Percentiles rank a stretch among this genome's conserved stretches.
phyloP scores from a whole-genome alignment of 2,797 vertebrate species.

The Pangasius sanitwongsei region DNA sequence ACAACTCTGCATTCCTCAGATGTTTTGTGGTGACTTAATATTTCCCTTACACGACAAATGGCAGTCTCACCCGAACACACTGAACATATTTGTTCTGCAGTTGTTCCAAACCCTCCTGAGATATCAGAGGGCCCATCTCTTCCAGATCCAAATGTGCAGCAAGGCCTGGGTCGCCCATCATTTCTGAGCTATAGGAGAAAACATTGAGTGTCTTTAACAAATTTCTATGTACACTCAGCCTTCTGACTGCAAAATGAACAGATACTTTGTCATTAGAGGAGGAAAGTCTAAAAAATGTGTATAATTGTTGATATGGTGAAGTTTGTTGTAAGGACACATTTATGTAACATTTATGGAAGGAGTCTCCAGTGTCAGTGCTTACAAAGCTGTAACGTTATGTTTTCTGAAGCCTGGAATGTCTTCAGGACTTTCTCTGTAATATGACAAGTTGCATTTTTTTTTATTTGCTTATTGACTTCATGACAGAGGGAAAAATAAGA shows the following conservation, averaged over 20 bases:
- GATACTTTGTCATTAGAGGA: neutral
- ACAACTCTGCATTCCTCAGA: neutral
- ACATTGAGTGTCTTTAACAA: neutral
- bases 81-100: slow-evolving; percentile 87
- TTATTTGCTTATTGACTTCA: neutral
- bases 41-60: neutral
- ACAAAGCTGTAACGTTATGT: neutral
- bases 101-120: slow-evolving; percentile 82
- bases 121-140: slow-evolving; percentile 83
- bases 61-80: slow-evolving; percentile 81
- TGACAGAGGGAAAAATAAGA: neutral
- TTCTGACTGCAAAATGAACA: neutral
- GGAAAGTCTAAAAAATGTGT: neutral
- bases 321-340: neutral
- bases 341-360: neutral
- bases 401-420: neutral
- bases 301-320: neutral
- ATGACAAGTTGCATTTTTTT: neutral
- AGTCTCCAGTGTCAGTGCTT: neutral
- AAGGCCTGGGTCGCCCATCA: slow-evolving; percentile 90
- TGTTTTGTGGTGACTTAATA: neutral
- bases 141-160: slow-evolving; percentile 79
- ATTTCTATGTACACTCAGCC: neutral
- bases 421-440: neutral
- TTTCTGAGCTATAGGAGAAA: slow-evolving; percentile 78